phyloP scores from a whole-genome alignment of 37 sponge, comb jelly and placozoan genomes.

The Bolinopsis microptera region DNA sequence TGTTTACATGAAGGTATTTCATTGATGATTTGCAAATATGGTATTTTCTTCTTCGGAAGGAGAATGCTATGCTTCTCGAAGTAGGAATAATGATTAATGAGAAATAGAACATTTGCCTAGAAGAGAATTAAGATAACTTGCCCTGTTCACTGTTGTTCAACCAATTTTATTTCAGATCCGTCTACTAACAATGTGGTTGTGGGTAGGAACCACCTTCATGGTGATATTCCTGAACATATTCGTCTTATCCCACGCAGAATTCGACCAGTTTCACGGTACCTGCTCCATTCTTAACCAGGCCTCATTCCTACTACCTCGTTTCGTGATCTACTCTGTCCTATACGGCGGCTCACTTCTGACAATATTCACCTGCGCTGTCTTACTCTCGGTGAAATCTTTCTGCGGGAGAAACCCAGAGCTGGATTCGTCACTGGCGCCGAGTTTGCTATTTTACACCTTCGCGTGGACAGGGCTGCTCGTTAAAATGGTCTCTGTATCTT shows the following conservation, averaged over 20 bases:
- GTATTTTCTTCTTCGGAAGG: too few relatives aligned
- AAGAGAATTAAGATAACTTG: too few relatives aligned
- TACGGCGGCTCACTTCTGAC: not conserved
- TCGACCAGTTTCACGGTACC: not conserved
- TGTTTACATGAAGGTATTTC: too few relatives aligned
- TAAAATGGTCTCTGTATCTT: not conserved
- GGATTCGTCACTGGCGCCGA: not conserved
- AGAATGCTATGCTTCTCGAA: too few relatives aligned
- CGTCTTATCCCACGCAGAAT: not conserved
- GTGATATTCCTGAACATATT: conserved; percentile 11
- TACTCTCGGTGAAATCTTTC: not conserved
- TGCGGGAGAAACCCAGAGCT: not conserved
- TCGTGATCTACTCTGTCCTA: not conserved
- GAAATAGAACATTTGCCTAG: too few relatives aligned
- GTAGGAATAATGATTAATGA: too few relatives aligned
- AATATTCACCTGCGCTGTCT: not conserved
- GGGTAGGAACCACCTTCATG: not conserved
- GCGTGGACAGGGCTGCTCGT: conserved; percentile 6
- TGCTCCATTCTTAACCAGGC: conserved; percentile 2
- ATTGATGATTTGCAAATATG: too few relatives aligned
- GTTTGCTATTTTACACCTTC: not conserved
- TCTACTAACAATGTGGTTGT: conserved; percentile 22
- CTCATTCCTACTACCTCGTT: not conserved
- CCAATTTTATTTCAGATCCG: not conserved
- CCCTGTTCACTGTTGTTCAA: not conserved